Evolutionary conservation across 2,113 vertebrate genomes (phyloP).

Genomic region (Rattus norvegicus): DNA sequence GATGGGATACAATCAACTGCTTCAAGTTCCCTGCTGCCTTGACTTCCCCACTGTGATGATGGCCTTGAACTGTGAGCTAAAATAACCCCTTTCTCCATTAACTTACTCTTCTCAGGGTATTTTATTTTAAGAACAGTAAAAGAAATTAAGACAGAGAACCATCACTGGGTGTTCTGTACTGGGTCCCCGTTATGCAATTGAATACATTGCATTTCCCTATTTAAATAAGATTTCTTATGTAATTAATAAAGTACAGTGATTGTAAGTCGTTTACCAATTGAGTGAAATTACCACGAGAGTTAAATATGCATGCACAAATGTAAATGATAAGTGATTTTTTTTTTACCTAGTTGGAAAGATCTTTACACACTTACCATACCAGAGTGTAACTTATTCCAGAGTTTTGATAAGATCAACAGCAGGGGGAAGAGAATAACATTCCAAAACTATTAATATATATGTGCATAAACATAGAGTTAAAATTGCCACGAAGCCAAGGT

Average conservation of each 20-base stretch:
- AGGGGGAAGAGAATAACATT: neutral
- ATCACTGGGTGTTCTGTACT: neutral
- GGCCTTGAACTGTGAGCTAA: neutral
- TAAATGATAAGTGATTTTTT: conserved; percentile 42
- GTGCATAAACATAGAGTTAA: neutral
- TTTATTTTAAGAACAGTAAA: neutral
- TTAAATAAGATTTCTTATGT: conserved; percentile 48
- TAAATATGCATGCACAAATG: conserved; percentile 60
- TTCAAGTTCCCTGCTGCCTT: neutral
- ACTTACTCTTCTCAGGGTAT: neutral
- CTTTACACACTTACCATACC: conserved; percentile 16
- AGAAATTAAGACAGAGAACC: neutral
- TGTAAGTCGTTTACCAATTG: conserved; percentile 57
- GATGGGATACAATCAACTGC: neutral
- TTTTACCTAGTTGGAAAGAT: conserved; percentile 46
- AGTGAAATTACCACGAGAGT: conserved; percentile 47
- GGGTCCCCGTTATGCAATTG: neutral
- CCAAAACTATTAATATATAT: conserved; percentile 15
- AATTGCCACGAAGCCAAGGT: conserved; percentile 1
- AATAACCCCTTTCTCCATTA: no score
- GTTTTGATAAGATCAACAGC: neutral
- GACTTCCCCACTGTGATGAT: neutral
- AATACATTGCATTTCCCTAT: conserved; percentile 30
- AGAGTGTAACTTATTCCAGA: neutral
- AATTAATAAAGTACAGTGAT: conserved; percentile 65